phyloP scores from a whole-genome alignment of 2,113 vertebrate species.

The Camelus dromedarius region DNA sequence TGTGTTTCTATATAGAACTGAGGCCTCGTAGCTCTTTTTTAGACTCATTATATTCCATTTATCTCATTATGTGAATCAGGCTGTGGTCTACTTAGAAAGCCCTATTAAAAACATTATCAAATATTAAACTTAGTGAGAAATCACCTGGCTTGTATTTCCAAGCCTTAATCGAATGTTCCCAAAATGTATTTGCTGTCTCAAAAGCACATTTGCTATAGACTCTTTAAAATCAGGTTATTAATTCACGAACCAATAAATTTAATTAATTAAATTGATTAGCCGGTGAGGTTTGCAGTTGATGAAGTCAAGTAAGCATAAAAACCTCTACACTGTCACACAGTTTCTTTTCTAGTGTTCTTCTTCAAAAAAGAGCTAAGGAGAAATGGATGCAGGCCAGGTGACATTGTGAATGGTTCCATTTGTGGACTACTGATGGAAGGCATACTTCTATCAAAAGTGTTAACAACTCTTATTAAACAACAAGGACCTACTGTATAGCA shows the following conservation, averaged over 20 bases:
- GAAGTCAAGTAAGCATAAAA: not conserved
- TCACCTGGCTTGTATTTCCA: not conserved
- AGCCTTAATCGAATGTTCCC: not conserved
- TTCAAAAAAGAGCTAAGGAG: not conserved
- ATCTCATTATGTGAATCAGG: not conserved
- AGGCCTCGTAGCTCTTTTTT: not conserved
- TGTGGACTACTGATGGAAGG: not conserved
- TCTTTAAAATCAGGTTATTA: not conserved
- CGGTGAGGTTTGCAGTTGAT: not conserved
- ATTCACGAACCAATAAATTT: not conserved
- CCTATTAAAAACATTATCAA: not conserved
- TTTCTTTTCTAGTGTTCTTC: not conserved
- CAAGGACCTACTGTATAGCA: too few species aligned
- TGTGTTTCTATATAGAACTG: not conserved
- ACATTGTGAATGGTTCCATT: too few species aligned
- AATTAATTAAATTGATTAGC: not conserved
- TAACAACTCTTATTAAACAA: not conserved
- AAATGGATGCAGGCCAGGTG: not conserved
- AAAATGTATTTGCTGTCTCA: not conserved
- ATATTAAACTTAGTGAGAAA: not conserved
- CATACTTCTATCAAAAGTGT: not conserved
- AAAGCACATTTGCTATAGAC: conserved; percentile 17
- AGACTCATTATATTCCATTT: not conserved
- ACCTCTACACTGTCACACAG: not conserved
- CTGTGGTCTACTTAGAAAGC: conserved; percentile 1